A percentile compares a stretch with the other conserved stretches of the same genome.
Conservation (phyloP, 2,888 invertebrate species). For the Cheilosia grossa region DNA sequence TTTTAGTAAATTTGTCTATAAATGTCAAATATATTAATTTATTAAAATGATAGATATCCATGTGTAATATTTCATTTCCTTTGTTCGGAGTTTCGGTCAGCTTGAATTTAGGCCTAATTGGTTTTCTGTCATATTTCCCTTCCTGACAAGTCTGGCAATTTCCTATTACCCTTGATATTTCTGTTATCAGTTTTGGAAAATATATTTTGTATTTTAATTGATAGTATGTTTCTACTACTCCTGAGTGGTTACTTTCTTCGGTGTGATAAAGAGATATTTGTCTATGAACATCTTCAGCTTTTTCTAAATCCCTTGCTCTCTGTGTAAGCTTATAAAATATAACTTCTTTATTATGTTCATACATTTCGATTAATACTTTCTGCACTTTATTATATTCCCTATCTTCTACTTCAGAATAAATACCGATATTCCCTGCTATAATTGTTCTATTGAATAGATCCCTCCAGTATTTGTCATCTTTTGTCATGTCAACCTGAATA, state of each 20-base stretch:
- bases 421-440: not conserved
- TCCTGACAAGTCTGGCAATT: slow-evolving; percentile 31
- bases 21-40: slow-evolving; percentile 7
- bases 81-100: slow-evolving; percentile 5
- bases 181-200: slow-evolving; percentile 11
- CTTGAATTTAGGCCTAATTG: slow-evolving; percentile 4
- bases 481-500: slow-evolving; percentile 9
- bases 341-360: slow-evolving; percentile 9
- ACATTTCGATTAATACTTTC: slow-evolving; percentile 6
- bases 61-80: slow-evolving; percentile 17
- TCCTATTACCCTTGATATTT: slow-evolving; percentile 1
- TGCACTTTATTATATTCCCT: slow-evolving; percentile 5
- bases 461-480: slow-evolving; percentile 5
- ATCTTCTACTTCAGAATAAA: slow-evolving; percentile 1
- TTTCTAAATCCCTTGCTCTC: slow-evolving; percentile 5
- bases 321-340: not conserved
- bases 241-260: slow-evolving; percentile 17
- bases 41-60: slow-evolving; percentile 26
- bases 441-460: not conserved
- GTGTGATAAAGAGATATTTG: slow-evolving; percentile 12
- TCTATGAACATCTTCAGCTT: slow-evolving; percentile 6
- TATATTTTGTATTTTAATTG: slow-evolving; percentile 20
- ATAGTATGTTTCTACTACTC: slow-evolving; percentile 11
- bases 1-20: slow-evolving; percentile 15
- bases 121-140: slow-evolving; percentile 15